Conservation (phyloP, 92 coral and sea anemone genomes). For the Siderastrea radians region DNA sequence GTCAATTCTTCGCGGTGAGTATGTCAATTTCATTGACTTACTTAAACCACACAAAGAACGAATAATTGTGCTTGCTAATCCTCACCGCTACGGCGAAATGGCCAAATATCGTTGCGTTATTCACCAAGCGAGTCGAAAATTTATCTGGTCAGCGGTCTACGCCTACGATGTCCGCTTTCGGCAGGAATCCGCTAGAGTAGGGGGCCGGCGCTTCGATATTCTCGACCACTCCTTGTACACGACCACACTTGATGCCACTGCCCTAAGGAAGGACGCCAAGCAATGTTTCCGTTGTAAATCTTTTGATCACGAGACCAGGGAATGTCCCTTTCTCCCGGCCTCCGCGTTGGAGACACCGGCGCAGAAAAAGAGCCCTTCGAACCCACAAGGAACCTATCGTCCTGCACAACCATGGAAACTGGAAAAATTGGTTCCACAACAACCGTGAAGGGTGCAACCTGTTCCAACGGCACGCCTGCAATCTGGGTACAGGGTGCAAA, state of each 20-base stretch:
- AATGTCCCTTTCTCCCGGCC: background rate
- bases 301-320: background rate
- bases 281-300: background rate
- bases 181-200: background rate
- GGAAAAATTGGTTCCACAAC: conserved; percentile 16
- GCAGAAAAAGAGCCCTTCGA: background rate
- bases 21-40: too few relatives aligned
- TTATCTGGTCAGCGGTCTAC: too few relatives aligned
- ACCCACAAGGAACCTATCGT: background rate
- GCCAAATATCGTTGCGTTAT: too few relatives aligned
- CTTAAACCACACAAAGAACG: too few relatives aligned
- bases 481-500: conserved; percentile 6
- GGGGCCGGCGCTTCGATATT: background rate
- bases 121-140: too few relatives aligned
- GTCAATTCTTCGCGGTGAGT: too few relatives aligned
- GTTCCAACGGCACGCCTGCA: conserved; percentile 6
- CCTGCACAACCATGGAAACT: background rate
- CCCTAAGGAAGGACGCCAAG: background rate
- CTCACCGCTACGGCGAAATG: too few relatives aligned
- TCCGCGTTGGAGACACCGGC: background rate
- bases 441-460: conserved; percentile 5
- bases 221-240: background rate
- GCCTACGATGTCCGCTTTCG: too few relatives aligned
- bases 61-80: too few relatives aligned
- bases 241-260: background rate